Evolutionary conservation across 2,888 invertebrate genomes (phyloP).

Genomic region (Nycteola revayana): DNA sequence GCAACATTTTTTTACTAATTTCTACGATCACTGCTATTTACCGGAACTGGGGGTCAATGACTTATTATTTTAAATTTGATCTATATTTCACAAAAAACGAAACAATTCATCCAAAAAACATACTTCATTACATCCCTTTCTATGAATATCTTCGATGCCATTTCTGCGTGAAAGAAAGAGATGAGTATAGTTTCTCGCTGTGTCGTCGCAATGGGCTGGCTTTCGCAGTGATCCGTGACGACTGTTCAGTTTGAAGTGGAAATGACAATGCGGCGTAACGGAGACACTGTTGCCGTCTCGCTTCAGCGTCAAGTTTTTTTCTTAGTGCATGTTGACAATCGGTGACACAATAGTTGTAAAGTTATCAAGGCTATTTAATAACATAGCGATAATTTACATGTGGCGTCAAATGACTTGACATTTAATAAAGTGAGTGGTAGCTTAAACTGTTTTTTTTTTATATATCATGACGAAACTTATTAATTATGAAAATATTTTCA

Average conservation of each 20-base stretch:
- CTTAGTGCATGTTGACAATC: slow-evolving; percentile 50
- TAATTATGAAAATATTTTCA: slow-evolving; percentile 2
- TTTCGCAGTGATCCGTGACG: slow-evolving; percentile 70
- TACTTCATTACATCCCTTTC: slow-evolving; percentile 43
- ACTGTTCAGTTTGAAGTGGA: slow-evolving; percentile 69
- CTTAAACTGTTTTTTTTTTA: slow-evolving; percentile 13
- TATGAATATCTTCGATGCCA: slow-evolving; percentile 13
- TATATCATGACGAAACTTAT: slow-evolving; percentile 2
- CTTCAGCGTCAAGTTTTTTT: slow-evolving; percentile 56
- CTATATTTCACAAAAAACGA: slow-evolving; percentile 75
- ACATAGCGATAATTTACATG: slow-evolving; percentile 41
- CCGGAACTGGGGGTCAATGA: slow-evolving; percentile 61
- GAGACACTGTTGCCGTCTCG: slow-evolving; percentile 49
- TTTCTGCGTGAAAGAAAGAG: slow-evolving; percentile 44
- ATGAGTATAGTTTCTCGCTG: slow-evolving; percentile 41
- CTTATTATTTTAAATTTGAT: slow-evolving; percentile 73
- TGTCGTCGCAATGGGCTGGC: slow-evolving; percentile 64
- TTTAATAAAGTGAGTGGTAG: slow-evolving; percentile 10
- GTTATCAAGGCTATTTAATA: slow-evolving; percentile 51
- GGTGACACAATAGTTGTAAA: slow-evolving; percentile 54
- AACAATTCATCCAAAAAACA: slow-evolving; percentile 57
- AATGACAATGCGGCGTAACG: slow-evolving; percentile 50
- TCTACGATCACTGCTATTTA: slow-evolving; percentile 39
- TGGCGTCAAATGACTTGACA: slow-evolving; percentile 31
- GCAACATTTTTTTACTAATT: slow-evolving; percentile 28